phyloP scores from a whole-genome alignment of 2,888 invertebrate genomes.

The Pteria penguin region DNA sequence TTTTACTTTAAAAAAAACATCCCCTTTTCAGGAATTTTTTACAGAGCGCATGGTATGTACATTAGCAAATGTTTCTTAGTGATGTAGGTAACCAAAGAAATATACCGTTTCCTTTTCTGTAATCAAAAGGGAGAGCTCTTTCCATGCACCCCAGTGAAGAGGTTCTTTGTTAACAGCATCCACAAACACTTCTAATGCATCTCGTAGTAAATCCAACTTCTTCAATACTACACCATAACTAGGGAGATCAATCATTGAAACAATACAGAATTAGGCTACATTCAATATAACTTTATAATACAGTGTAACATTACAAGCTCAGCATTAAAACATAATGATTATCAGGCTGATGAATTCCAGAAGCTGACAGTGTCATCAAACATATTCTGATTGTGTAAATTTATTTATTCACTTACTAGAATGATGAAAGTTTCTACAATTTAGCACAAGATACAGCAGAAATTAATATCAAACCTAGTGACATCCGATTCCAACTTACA shows the following conservation, averaged over 20 bases:
- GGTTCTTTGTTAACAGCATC: constrained; percentile 90
- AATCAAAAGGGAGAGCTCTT: constrained; percentile 92
- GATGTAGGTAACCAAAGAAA: too few relatives aligned
- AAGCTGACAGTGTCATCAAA: neutral
- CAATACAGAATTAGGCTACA: neutral
- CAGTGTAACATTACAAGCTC: neutral
- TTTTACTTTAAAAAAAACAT: too few relatives aligned
- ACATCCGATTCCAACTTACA: too few relatives aligned
- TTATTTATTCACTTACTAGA: too few relatives aligned
- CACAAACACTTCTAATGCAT: constrained; percentile 89
- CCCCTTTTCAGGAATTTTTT: too few relatives aligned
- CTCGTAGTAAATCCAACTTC: constrained; percentile 89
- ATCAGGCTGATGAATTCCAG: too few relatives aligned
- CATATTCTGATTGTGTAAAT: neutral
- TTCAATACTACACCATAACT: constrained; percentile 94
- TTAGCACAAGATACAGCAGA: too few relatives aligned
- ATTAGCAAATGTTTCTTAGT: too few relatives aligned
- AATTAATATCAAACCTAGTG: too few relatives aligned
- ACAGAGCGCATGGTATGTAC: too few relatives aligned
- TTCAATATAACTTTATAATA: neutral
- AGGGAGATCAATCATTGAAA: constrained; percentile 16
- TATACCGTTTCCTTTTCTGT: constrained; percentile 89
- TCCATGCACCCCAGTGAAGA: constrained; percentile 96
- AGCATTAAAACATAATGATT: too few relatives aligned
- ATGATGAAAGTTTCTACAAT: too few relatives aligned